Evolutionary conservation across 1,140 invertebrate species (phyloP), one percentile per base, ranked within the genome.

Genomic region (Zaprionus africanus): DNA sequence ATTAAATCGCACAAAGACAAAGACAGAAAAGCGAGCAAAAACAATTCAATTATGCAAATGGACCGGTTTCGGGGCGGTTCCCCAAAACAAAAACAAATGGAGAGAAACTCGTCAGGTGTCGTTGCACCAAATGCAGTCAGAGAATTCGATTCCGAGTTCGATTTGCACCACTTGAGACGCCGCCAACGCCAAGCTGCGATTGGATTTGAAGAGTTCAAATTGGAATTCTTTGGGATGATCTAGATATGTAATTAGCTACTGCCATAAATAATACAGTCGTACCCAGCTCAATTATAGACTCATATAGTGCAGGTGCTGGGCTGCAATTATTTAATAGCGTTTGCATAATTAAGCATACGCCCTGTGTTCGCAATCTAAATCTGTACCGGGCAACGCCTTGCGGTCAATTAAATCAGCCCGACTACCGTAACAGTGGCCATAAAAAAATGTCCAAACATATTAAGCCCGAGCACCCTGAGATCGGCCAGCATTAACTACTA

Each of bases 261-360:
- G 71, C 71, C 65, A 84, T 81, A 88, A 87, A 81, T 84, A 78
- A 46, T 57, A 56, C 53, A 41, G n/a, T 41, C 51, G 17, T 72
- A 57, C 31, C 2, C 31, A 24, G 11, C 9, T 11, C 19, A 51
- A 51, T 51, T 71, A 64, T 56, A 53, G 41, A 56, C 17, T n/a
- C 43, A 81, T 70, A 65, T 72, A 66, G 68, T 38, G 67, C 84
- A 87, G 80, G 71, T 87, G 63, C 64, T 80, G 56, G 24, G 43
- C 53, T 81, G 65, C 81, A 88, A 88, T 88, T 88, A 88, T 43
- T 56, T 56, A 60, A 69, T 76, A 87, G 81, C 68, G 85, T 84
- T 90, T 79, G 78, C 81, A 90, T 88, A 88, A 88, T 88, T 90
- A 88, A 88, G 85, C 81, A 85, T 90, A 88, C 85, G 86, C 85